Conservation (phyloP, 1,140 invertebrate species). For the Meloidogyne floridensis region DNA sequence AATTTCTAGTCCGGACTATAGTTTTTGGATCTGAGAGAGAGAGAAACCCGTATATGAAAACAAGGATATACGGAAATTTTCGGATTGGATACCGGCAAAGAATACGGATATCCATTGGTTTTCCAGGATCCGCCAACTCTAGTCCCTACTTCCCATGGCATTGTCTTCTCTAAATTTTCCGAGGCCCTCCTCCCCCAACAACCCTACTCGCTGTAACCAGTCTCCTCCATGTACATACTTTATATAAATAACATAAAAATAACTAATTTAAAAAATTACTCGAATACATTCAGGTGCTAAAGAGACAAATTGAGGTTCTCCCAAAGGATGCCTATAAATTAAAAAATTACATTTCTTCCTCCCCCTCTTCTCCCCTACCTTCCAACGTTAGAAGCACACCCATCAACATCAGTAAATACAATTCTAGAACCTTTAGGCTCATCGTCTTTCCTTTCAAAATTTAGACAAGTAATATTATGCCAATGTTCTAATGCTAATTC, state of each 20-base stretch:
- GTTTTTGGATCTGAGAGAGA: no score
- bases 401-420: conserved; percentile 65
- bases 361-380: background rate
- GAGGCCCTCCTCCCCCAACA: no score
- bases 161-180: no score
- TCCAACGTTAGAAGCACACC: conserved; percentile 63
- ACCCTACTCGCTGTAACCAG: no score
- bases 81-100: no score
- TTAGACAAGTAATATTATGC: conserved; percentile 65
- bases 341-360: conserved; percentile 1
- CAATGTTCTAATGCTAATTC: conserved; percentile 65
- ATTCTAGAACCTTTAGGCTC: conserved; percentile 62
- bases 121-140: no score
- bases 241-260: background rate
- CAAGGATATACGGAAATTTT: no score
- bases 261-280: conserved; percentile 33
- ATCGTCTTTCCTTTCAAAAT: conserved; percentile 62
- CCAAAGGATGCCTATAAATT: conserved; percentile 56
- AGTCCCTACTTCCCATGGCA: no score
- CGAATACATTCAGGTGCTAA: conserved; percentile 65
- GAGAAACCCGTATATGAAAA: no score
- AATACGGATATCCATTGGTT: no score
- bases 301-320: conserved; percentile 65
- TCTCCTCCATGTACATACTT: no score
- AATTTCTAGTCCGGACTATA: no score